Evolutionary conservation across 2,113 vertebrate species (phyloP).

Genomic region (Phainopepla nitens): DNA sequence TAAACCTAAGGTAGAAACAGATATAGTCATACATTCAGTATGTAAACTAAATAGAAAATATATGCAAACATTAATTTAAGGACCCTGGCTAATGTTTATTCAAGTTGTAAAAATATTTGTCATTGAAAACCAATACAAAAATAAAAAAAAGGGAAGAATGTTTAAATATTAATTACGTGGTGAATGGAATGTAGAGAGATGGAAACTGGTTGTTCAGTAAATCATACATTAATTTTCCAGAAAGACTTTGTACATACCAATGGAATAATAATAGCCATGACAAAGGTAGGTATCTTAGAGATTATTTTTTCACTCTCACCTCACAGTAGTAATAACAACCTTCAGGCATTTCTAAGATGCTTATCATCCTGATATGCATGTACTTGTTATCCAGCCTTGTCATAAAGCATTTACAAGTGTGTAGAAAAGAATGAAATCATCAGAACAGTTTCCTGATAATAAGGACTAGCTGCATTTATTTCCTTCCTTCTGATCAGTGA

Average conservation of each 20-base stretch:
- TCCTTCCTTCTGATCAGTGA: conserved; percentile 13
- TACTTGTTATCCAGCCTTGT: background rate
- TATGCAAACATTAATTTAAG: conserved; percentile 26
- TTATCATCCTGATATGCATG: background rate
- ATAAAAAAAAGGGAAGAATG: background rate
- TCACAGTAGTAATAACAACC: background rate
- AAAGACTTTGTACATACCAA: background rate
- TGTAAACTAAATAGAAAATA: background rate
- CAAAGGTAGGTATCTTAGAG: background rate
- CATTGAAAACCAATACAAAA: conserved; percentile 40
- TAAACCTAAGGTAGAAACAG: background rate
- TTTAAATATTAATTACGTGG: conserved; percentile 55
- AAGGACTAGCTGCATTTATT: conserved; percentile 10
- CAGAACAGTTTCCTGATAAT: conserved; percentile 14
- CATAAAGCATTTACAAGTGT: background rate
- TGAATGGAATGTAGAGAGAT: background rate
- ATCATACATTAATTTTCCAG: conserved; percentile 23
- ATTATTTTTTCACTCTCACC: background rate
- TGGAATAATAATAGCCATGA: background rate
- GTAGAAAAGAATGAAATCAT: conserved; percentile 15
- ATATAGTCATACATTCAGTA: background rate
- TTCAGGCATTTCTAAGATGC: background rate
- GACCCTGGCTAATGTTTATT: conserved; percentile 10
- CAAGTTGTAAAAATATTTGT: conserved; percentile 44
- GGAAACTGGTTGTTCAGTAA: background rate